Evolutionary conservation across 1,140 invertebrate genomes (phyloP).

Genomic region (Grapholita molesta): DNA sequence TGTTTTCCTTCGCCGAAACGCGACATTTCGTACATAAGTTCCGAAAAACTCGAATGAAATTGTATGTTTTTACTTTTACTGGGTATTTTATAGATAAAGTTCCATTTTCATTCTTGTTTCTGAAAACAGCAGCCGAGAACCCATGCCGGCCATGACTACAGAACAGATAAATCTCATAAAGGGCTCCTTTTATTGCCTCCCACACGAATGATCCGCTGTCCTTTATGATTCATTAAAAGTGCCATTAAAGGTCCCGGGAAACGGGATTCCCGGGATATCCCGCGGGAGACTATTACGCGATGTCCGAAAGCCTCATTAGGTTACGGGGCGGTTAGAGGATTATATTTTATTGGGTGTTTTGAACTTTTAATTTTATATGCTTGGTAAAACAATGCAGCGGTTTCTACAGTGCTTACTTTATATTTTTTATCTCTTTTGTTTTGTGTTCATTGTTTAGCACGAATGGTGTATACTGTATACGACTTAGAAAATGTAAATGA

Average conservation of each 20-base stretch:
- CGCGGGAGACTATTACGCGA: neutral
- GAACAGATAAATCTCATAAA: neutral
- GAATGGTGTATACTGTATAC: neutral
- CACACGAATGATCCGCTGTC: neutral
- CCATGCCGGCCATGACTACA: neutral
- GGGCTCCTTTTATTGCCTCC: neutral
- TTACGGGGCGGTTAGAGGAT: neutral
- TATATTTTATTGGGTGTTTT: neutral
- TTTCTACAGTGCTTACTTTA: neutral
- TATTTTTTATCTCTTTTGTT: no score
- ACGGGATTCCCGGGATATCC: neutral
- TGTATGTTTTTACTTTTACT: no score
- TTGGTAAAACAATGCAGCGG: neutral
- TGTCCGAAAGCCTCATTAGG: neutral
- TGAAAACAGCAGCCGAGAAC: no score
- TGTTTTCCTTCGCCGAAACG: no score
- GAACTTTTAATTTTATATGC: no score
- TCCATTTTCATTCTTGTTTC: no score
- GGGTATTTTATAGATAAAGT: no score
- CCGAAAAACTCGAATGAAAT: no score
- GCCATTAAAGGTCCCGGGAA: neutral
- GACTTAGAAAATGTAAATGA: no score
- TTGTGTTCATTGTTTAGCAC: no score
- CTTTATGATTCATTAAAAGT: slow-evolving; percentile 10
- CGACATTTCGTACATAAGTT: no score